phyloP scores from a whole-genome alignment of 2,797 vertebrate species.

The Synanceia verrucosa region DNA sequence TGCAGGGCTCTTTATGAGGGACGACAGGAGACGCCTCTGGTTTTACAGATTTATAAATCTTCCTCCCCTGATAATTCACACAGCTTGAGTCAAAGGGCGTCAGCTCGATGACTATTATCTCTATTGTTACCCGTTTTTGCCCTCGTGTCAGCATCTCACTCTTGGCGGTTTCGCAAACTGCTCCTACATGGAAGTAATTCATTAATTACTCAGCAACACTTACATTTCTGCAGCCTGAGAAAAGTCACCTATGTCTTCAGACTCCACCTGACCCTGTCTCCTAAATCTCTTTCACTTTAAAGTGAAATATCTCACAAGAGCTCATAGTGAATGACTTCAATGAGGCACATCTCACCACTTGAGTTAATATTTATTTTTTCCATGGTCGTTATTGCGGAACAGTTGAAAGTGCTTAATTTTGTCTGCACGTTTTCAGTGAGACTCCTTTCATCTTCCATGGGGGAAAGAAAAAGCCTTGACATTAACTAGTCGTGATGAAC shows the following conservation, averaged over 20 bases:
- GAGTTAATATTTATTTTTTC: not conserved
- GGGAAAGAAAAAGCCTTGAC: not conserved
- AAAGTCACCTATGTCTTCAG: not conserved
- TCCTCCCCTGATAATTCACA: not conserved
- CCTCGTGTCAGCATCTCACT: not conserved
- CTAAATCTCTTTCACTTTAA: not conserved
- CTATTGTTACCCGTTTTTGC: not conserved
- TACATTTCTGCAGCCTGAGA: not conserved
- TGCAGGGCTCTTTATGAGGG: not conserved
- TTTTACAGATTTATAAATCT: not conserved
- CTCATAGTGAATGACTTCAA: not conserved
- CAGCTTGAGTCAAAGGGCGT: not conserved
- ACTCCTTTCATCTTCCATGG: not conserved
- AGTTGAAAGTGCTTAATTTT: not conserved
- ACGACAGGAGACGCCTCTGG: not conserved
- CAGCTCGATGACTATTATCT: not conserved
- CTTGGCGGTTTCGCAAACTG: not conserved
- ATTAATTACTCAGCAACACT: not conserved
- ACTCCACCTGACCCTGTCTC: not conserved
- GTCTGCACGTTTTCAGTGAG: not conserved
- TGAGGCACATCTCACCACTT: not conserved
- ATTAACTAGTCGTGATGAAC: slow-evolving; percentile 6
- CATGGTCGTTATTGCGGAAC: not conserved
- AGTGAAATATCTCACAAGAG: not conserved
- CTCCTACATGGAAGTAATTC: not conserved